A percentile compares a stretch with the other conserved stretches of the same genome.
phyloP scores from a whole-genome alignment of 2,888 invertebrate species.

The Octodonta nipae region DNA sequence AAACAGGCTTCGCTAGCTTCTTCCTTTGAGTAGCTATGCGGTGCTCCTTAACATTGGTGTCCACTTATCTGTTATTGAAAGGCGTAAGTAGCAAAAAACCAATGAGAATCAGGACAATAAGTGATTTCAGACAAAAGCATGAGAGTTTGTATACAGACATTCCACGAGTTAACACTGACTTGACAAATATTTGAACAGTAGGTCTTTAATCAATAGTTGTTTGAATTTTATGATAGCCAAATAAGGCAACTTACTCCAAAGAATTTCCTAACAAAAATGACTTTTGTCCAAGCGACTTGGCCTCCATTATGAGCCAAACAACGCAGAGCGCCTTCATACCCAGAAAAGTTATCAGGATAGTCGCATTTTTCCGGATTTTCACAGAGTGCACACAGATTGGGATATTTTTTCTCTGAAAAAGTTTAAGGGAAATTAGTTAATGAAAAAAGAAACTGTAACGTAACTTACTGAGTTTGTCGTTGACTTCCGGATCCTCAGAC shows the following conservation, averaged over 20 bases:
- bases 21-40: no score
- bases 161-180: no score
- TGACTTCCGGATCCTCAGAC: conserved; percentile 61
- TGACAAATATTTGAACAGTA: no score
- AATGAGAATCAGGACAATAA: no score
- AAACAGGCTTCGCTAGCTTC: no score
- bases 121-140: no score
- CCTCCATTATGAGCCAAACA: conserved; percentile 72
- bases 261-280: conserved; percentile 64
- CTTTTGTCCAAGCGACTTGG: conserved; percentile 76
- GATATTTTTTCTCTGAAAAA: conserved; percentile 55
- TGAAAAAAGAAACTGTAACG: not conserved
- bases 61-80: no score
- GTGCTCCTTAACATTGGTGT: no score
- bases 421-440: no score
- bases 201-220: no score
- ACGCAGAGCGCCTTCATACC: conserved; percentile 73
- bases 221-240: not conserved
- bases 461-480: conserved; percentile 55
- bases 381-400: conserved; percentile 66
- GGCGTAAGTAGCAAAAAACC: no score
- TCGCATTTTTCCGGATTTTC: conserved; percentile 63
- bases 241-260: conserved; percentile 50
- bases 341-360: conserved; percentile 72
- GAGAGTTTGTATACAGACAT: no score